Base-by-base conservation (phyloP, 2,888 invertebrate species). In the Odontocolon sp. region DNA sequence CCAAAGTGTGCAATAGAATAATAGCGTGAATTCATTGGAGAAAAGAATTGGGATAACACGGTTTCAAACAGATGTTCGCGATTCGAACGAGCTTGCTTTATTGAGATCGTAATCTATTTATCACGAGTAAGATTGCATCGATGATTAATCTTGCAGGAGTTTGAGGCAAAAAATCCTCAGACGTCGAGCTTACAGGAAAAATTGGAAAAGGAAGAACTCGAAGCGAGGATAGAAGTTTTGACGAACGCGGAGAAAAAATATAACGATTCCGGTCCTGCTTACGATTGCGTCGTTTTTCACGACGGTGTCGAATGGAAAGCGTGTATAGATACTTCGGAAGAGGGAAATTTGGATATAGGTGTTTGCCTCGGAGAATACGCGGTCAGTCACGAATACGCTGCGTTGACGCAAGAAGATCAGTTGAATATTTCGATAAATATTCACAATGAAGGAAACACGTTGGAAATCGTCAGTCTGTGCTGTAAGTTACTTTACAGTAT, bases 391-490 rank as follows among this genome's bases (percentile, higher is more conserved):
- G 94, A 98, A 85, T 97, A 94, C 90, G 93, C 93, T 0, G 94
- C 94, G 40, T 91, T 99, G 52, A 96, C 96, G 64, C 91, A 94
- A 42, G 91, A 94, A 78, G 97, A 98, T 87, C 95, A 95, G 88
- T 92, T 98, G 87, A 97, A 96, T n/a, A 92, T 97, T 88, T 96
- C 96, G 81, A 94, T 98, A 70, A 98, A 99, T 89, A 96, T 99
- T 45, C 95, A 98, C 86, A 95, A 98, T 83, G 94, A 95, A 11
- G 99, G 99, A 23, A 95, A 98, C 87, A 92, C 95, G 0, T 91
- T 99, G 67, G 99, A 99, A 92, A 94, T 99, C 57, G 98, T 98
- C 66, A 96, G 97, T 82, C 95, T 98, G 93, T 96, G 97, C 90
- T 97, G 98, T 98, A 92, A 94, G 96, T 94, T 54, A 42, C 18